Evolutionary conservation across 1,140 invertebrate genomes (phyloP).

Genomic region (Leptopilina boulardi): DNA sequence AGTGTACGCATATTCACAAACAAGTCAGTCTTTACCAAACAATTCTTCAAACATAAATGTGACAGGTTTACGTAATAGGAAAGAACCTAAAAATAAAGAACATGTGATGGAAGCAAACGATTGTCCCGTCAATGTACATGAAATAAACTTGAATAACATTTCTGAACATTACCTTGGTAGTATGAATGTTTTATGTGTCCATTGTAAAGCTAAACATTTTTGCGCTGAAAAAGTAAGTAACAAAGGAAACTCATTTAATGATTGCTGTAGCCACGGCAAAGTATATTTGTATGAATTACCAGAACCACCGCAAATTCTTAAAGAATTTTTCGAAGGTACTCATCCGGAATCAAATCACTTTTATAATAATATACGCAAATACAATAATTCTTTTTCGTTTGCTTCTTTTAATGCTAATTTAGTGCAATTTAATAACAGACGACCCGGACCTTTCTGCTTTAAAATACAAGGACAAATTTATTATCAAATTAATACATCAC

Average conservation of each 20-base stretch:
- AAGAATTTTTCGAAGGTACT: conserved; percentile 38
- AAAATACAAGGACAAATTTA: no score
- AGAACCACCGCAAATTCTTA: conserved; percentile 15
- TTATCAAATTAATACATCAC: no score
- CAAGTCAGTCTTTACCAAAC: no score
- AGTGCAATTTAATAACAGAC: conserved; percentile 34
- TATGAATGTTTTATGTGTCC: conserved; percentile 18
- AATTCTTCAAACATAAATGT: no score
- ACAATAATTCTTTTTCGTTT: conserved; percentile 42
- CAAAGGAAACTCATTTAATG: conserved; percentile 39
- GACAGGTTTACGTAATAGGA: no score
- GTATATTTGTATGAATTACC: conserved; percentile 34
- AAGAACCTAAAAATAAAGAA: no score
- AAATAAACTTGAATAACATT: background rate
- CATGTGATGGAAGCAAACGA: no score
- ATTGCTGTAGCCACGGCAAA: conserved; percentile 35
- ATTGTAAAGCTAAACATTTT: conserved; percentile 46
- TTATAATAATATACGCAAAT: conserved; percentile 34
- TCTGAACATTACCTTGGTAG: background rate
- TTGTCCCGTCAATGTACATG: no score
- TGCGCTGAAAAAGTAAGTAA: conserved; percentile 38
- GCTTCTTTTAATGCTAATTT: no score
- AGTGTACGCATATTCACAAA: no score
- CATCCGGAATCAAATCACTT: conserved; percentile 40
- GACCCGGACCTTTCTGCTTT: no score